Percentiles rank a stretch among this genome's conserved stretches.
These are phyloP conservation scores for Tricholaema leucomelas DNA, from an alignment of 2,113 vertebrate species.

Conservation along the genomic window DNA sequence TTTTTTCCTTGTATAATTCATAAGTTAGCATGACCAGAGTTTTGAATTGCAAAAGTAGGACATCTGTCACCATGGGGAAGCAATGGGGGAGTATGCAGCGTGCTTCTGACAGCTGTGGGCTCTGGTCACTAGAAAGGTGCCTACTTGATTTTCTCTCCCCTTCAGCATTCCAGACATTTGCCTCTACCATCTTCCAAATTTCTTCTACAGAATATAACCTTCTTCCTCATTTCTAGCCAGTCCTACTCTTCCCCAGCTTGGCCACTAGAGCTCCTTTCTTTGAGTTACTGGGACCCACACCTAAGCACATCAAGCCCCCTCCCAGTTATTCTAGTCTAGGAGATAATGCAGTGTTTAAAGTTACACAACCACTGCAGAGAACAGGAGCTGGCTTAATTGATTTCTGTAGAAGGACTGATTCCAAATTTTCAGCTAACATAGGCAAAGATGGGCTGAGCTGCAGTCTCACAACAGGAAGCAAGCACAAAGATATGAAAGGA, in stretches of 20 bases:
- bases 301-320: background rate
- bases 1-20: constrained; percentile 63
- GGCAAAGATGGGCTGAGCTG: background rate
- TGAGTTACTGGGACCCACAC: background rate
- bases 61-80: constrained; percentile 67
- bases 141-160: background rate
- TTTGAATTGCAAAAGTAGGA: constrained; percentile 59
- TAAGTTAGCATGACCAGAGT: constrained; percentile 49
- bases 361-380: constrained; percentile 18
- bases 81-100: background rate
- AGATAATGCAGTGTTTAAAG: background rate
- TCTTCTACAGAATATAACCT: background rate
- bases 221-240: background rate
- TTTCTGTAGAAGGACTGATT: background rate
- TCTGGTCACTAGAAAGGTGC: constrained; percentile 51
- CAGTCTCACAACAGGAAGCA: background rate
- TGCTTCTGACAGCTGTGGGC: constrained; percentile 42
- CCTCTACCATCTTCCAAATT: background rate
- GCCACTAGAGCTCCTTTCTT: background rate
- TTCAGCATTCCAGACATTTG: background rate
- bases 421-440: background rate
- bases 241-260: background rate
- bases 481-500: background rate
- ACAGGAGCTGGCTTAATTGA: background rate
- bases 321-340: background rate